phyloP scores from a whole-genome alignment of 1,140 invertebrate species.

The Neomicropteryx cornuta region DNA sequence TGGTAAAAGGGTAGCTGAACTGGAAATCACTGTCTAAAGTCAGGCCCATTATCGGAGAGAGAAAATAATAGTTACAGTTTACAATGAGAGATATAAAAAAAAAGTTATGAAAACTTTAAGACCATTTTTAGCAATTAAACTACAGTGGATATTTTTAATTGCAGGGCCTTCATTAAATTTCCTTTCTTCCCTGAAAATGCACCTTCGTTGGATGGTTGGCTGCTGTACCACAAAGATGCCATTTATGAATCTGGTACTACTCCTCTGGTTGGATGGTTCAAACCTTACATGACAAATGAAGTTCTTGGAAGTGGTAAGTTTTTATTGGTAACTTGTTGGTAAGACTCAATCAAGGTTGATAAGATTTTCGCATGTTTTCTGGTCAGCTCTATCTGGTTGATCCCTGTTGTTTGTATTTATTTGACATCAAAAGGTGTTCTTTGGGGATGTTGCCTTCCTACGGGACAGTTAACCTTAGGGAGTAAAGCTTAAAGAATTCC shows the following conservation, averaged over 20 bases:
- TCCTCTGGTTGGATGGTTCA: slow-evolving; percentile 82
- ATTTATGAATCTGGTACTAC: slow-evolving; percentile 68
- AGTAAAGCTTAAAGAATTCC: too few species aligned
- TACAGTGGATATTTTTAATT: too few species aligned
- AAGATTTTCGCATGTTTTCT: too few species aligned
- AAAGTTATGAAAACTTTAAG: not conserved
- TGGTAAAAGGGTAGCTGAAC: not conserved
- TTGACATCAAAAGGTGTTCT: not conserved
- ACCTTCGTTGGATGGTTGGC: slow-evolving; percentile 56
- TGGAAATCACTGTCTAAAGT: not conserved
- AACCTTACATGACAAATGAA: slow-evolving; percentile 77
- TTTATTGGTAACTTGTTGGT: slow-evolving; percentile 1
- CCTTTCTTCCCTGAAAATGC: slow-evolving; percentile 22
- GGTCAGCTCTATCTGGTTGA: slow-evolving; percentile 1
- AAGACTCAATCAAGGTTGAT: too few species aligned
- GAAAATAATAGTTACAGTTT: not conserved
- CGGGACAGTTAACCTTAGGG: too few species aligned
- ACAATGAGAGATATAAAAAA: not conserved
- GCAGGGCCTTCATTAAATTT: slow-evolving; percentile 25
- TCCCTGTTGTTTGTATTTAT: not conserved
- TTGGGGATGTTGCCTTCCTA: not conserved
- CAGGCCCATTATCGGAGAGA: not conserved
- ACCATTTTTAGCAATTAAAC: too few species aligned
- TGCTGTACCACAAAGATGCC: slow-evolving; percentile 72
- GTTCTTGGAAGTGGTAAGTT: slow-evolving; percentile 44